phyloP scores from a whole-genome alignment of 2,797 vertebrate species.

The Adrianichthys oophorus region DNA sequence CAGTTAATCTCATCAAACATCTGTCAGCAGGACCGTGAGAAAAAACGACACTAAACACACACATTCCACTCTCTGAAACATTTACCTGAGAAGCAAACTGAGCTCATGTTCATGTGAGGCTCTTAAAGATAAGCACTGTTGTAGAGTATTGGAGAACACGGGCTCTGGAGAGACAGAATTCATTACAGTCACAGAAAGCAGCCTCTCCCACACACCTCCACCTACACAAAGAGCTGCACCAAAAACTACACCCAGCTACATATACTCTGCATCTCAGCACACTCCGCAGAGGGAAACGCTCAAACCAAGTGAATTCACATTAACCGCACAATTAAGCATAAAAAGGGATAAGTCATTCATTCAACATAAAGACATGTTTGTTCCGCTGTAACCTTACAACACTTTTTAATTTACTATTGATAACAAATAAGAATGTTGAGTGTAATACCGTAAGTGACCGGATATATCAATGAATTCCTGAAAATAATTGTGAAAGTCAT shows the following conservation, averaged over 20 bases:
- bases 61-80: constrained; percentile 6
- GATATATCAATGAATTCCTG: too few relatives aligned
- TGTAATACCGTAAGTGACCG: background rate
- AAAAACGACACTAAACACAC: constrained; percentile 4
- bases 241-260: constrained; percentile 68
- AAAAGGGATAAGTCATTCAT: constrained; percentile 25
- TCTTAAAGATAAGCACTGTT: constrained; percentile 53
- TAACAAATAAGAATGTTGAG: constrained; percentile 41
- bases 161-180: constrained; percentile 75
- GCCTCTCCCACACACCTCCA: constrained; percentile 81
- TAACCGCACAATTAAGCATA: constrained; percentile 34
- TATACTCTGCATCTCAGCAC: constrained; percentile 51
- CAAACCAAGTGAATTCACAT: constrained; percentile 49
- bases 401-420: constrained; percentile 42
- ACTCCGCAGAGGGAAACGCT: constrained; percentile 46
- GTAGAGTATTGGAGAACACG: constrained; percentile 54
- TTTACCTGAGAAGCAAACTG: constrained; percentile 7
- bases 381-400: constrained; percentile 40
- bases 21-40: background rate
- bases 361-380: constrained; percentile 26
- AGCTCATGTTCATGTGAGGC: constrained; percentile 28
- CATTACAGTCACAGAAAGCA: constrained; percentile 77
- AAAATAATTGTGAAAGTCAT: too few relatives aligned
- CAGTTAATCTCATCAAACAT: too few relatives aligned
- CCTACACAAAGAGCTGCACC: constrained; percentile 73